A percentile compares a stretch with the other conserved stretches of the same genome.
These are phyloP conservation scores for Albula goreensis DNA, from an alignment of 2,113 vertebrate genomes.

Conservation along the genomic window DNA sequence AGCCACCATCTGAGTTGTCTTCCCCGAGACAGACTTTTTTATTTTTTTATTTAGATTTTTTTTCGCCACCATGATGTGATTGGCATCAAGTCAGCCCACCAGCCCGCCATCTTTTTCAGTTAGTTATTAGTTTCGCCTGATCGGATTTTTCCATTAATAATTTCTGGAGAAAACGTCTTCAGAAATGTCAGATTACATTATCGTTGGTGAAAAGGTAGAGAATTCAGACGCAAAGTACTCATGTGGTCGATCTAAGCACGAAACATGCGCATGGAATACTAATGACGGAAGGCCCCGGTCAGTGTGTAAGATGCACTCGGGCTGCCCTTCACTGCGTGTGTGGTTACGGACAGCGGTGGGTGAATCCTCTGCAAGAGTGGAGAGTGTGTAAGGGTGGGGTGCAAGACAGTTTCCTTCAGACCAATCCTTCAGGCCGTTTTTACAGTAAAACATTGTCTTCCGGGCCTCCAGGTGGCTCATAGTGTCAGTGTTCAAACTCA, in stretches of 20 bases:
- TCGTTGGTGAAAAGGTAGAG: neutral
- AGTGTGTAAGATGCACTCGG: too few relatives aligned
- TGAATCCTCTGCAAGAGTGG: too few relatives aligned
- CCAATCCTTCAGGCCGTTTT: too few relatives aligned
- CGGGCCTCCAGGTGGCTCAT: too few relatives aligned
- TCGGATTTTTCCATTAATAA: conserved; percentile 12
- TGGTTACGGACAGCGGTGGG: too few relatives aligned
- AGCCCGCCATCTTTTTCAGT: neutral
- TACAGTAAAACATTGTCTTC: too few relatives aligned
- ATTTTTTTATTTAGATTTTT: conserved; percentile 18
- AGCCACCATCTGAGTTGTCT: neutral
- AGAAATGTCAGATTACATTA: conserved; percentile 3
- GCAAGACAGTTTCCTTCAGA: too few relatives aligned
- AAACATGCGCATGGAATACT: neutral
- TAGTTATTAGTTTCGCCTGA: neutral
- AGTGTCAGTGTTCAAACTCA: too few relatives aligned
- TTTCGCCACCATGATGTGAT: neutral
- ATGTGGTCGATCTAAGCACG: neutral
- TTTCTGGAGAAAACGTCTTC: neutral
- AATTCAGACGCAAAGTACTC: neutral
- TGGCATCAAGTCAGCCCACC: neutral
- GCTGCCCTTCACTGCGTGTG: too few relatives aligned
- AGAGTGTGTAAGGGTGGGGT: too few relatives aligned
- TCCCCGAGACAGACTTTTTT: neutral
- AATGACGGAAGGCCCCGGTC: neutral